phyloP scores from a whole-genome alignment of 2,888 invertebrate genomes.

The Macaria notata region DNA sequence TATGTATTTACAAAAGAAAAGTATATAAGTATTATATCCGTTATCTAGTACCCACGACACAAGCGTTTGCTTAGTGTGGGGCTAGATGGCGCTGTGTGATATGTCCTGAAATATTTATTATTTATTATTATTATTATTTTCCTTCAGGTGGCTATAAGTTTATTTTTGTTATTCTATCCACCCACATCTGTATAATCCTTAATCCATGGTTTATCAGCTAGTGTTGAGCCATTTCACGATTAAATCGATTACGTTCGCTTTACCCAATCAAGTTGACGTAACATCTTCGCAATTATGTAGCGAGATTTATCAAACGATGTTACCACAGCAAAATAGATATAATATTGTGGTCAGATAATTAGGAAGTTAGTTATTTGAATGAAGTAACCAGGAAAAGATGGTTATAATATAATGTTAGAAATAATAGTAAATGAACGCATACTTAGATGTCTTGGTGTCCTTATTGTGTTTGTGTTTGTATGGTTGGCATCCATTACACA shows the following conservation, averaged over 20 bases:
- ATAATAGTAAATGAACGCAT: not conserved
- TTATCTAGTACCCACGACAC: too few species aligned
- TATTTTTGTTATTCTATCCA: too few species aligned
- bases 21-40: too few species aligned
- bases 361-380: slow-evolving; percentile 6
- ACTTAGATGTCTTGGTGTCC: slow-evolving; percentile 1
- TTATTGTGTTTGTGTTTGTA: slow-evolving; percentile 1
- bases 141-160: slow-evolving; percentile 4
- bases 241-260: slow-evolving; percentile 17
- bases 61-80: too few species aligned
- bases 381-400: slow-evolving; percentile 5
- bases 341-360: slow-evolving; percentile 12
- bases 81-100: too few species aligned
- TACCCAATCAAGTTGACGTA: slow-evolving; percentile 19
- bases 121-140: not conserved
- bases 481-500: not conserved
- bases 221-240: slow-evolving; percentile 7
- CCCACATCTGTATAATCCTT: not conserved
- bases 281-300: slow-evolving; percentile 16
- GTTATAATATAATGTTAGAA: slow-evolving; percentile 2
- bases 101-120: too few species aligned
- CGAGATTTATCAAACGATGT: slow-evolving; percentile 14
- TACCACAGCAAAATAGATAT: slow-evolving; percentile 11
- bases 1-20: too few species aligned
- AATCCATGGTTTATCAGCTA: not conserved